These are phyloP conservation scores for Melozone crissalis DNA, from an alignment of 2,113 vertebrate species.

Conservation along the genomic window DNA sequence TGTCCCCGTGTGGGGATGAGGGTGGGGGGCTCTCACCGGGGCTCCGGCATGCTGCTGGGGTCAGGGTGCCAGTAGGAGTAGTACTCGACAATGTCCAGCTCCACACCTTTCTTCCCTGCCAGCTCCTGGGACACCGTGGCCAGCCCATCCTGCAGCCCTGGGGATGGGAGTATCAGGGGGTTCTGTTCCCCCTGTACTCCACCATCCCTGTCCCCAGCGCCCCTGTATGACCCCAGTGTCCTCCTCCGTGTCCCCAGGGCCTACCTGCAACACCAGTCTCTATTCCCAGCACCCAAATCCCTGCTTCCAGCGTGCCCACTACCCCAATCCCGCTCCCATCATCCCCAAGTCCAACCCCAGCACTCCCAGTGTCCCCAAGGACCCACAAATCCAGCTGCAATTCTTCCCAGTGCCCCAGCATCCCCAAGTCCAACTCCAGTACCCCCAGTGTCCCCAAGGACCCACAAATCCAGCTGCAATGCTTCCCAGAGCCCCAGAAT, in stretches of 20 bases:
- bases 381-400: no score
- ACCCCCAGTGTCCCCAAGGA: no score
- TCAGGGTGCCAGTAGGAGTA: slow-evolving; percentile 20
- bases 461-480: background rate
- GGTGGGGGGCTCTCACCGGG: background rate
- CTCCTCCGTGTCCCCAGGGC: background rate
- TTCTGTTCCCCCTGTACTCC: background rate
- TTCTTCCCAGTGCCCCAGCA: no score
- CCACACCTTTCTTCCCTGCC: background rate
- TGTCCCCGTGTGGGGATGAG: accelerated
- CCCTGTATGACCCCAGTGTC: background rate
- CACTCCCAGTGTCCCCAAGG: no score
- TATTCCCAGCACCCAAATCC: background rate
- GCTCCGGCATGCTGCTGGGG: slow-evolving; percentile 2
- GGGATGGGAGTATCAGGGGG: background rate
- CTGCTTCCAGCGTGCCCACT: no score
- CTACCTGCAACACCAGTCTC: no score
- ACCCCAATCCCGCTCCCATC: background rate
- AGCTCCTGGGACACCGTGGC: background rate
- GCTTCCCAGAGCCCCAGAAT: background rate
- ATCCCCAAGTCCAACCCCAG: no score
- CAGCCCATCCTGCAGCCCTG: background rate
- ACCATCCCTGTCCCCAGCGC: background rate
- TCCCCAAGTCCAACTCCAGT: background rate
- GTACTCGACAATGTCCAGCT: background rate